These are phyloP conservation scores for Australoheros facetus DNA, from an alignment of 2,797 vertebrate species.

Conservation along the genomic window DNA sequence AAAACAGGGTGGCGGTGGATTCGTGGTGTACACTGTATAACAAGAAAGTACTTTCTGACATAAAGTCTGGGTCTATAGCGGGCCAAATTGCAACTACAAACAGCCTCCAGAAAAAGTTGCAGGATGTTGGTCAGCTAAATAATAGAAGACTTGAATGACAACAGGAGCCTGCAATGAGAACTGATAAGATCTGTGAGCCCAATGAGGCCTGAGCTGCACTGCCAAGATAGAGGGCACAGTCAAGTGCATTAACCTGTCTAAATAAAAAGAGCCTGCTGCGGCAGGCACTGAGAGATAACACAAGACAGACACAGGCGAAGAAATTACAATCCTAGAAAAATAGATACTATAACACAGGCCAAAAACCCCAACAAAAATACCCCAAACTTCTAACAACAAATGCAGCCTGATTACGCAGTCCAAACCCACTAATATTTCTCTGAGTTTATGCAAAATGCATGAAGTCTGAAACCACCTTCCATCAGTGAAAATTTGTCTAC, in stretches of 20 bases:
- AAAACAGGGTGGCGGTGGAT: conserved; percentile 9
- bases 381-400: not conserved
- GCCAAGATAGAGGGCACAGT: conserved; percentile 47
- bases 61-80: conserved; percentile 6
- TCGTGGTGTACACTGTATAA: conserved; percentile 39
- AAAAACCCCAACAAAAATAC: not conserved
- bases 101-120: conserved; percentile 25
- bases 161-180: conserved; percentile 30
- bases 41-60: conserved; percentile 26
- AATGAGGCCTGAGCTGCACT: conserved; percentile 43
- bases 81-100: conserved; percentile 27
- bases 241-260: conserved; percentile 51
- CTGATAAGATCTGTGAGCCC: conserved; percentile 48
- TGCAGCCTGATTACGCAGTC: not conserved
- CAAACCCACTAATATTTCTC: not conserved
- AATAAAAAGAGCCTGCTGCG: conserved; percentile 33
- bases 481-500: not conserved
- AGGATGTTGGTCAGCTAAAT: conserved; percentile 35
- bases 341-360: conserved; percentile 8
- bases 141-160: conserved; percentile 54
- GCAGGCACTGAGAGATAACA: conserved; percentile 50
- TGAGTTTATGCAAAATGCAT: conserved; percentile 11
- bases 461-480: not conserved
- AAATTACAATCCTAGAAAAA: conserved; percentile 37
- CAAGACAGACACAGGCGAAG: conserved; percentile 37